Evolutionary conservation across 2,888 invertebrate genomes (phyloP), one percentile per base, ranked within the genome.

Genomic region (Eudemis profundana): DNA sequence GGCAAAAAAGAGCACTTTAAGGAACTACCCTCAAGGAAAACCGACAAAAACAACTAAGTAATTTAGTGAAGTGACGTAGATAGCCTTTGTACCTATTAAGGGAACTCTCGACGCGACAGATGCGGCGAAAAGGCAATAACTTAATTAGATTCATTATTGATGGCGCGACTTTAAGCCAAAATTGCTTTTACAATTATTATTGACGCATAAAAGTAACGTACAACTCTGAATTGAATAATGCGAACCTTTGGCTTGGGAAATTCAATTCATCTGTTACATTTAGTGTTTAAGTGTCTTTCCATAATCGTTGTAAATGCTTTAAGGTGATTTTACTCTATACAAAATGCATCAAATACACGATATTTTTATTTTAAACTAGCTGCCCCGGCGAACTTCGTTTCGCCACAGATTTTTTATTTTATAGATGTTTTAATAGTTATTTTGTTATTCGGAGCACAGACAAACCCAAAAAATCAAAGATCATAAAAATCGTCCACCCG

Each of bases 31-130:
- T 57, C 50, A 14, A 64, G 57, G 49, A 64, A 64, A 50, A 44
- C 44, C 50, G 50, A 50, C 57, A 59, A 64, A 63, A 64, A 64
- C 57, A 65, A 59, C 64, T 44, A 59, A 59, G 51, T 60, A 65
- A 65, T 65, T 65, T 60, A 60, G 59, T 60, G 59, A 65, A 65
- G 60, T 65, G 65, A 65, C 59, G 65, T 60, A 65, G 47, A 65
- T 60, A 65, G 65, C 46, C 59, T 60, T 65, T 65, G 59, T 65
- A 46, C 65, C 51, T 64, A 59, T 59, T 64, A 64, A 44, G 50
- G 59, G 19, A 51, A 53, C 59, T 49, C 62, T 59, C 51, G 38
- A 38, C 19, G 60, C 47, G 60, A 60, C 59, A 60, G 65, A 65
- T 65, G 65, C 65, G 53, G 44, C 44, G 36, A 53, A 51, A 65